These are phyloP conservation scores for Thera obeliscata DNA, from an alignment of 2,888 invertebrate species.

Conservation along the genomic window DNA sequence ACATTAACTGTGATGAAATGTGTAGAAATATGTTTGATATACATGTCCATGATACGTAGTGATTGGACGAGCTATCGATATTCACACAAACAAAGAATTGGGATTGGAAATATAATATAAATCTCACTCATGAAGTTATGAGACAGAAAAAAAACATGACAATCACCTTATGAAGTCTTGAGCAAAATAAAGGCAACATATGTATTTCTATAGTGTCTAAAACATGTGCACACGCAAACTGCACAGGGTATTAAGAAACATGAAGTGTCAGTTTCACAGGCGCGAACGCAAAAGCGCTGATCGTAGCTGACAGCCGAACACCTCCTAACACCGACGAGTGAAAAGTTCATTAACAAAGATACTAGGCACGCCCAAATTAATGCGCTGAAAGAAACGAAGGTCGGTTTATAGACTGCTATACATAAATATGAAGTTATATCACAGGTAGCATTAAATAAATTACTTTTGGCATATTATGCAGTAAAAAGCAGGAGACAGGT, in stretches of 20 bases:
- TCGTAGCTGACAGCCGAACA: slow-evolving; percentile 31
- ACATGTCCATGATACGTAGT: too few relatives aligned
- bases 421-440: not conserved
- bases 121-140: too few relatives aligned
- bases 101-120: too few relatives aligned
- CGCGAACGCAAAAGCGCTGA: slow-evolving; percentile 30
- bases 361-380: slow-evolving; percentile 4
- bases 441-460: not conserved
- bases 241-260: slow-evolving; percentile 10
- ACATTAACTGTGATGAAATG: too few relatives aligned
- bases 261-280: slow-evolving; percentile 31
- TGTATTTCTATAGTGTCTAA: not conserved
- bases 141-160: too few relatives aligned
- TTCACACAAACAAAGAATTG: too few relatives aligned
- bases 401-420: not conserved
- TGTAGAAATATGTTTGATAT: too few relatives aligned
- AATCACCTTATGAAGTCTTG: too few relatives aligned
- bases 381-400: slow-evolving; percentile 8
- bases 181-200: not conserved
- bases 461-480: not conserved
- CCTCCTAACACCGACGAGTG: slow-evolving; percentile 34
- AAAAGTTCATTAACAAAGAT: slow-evolving; percentile 26
- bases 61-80: too few relatives aligned
- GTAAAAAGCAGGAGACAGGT: not conserved
- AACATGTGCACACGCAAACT: not conserved